Percentiles rank a stretch among this genome's conserved stretches.
phyloP scores from a whole-genome alignment of 2,888 invertebrate genomes.

The Amitus sp. region DNA sequence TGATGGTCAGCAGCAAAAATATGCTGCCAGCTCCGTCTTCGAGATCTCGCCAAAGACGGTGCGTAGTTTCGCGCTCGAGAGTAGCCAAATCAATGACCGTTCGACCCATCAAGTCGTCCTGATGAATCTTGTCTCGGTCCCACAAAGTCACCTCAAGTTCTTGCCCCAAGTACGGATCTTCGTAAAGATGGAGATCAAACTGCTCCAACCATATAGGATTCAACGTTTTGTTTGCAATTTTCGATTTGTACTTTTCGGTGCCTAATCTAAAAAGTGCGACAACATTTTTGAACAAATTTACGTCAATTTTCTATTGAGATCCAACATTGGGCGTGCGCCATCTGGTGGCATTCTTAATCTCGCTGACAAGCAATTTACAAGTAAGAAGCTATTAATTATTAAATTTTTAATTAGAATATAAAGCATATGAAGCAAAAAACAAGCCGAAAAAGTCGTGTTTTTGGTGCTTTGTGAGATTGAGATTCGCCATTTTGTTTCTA shows the following conservation, averaged over 20 bases:
- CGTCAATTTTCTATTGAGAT: neutral
- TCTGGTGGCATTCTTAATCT: too few species aligned
- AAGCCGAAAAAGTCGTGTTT: neutral
- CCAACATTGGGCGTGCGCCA: too few species aligned
- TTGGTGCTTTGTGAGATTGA: neutral
- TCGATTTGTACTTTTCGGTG: constrained; percentile 97
- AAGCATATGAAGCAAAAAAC: too few species aligned
- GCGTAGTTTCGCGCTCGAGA: constrained; percentile 90
- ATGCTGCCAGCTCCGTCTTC: constrained; percentile 90
- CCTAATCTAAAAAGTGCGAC: constrained; percentile 79
- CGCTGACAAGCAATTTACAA: too few species aligned
- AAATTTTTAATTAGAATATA: too few species aligned
- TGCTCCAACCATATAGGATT: constrained; percentile 96
- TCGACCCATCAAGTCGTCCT: constrained; percentile 89
- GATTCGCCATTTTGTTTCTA: too few species aligned
- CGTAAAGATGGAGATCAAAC: constrained; percentile 95
- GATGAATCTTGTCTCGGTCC: constrained; percentile 86
- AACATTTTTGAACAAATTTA: neutral
- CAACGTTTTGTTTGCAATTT: constrained; percentile 84
- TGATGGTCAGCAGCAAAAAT: constrained; percentile 90
- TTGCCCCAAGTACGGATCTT: constrained; percentile 84
- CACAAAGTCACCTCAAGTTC: constrained; percentile 91
- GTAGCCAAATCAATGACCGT: constrained; percentile 83
- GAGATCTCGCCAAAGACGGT: constrained; percentile 87
- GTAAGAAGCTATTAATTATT: too few species aligned